These are phyloP conservation scores for Pegoplata infirma DNA, from an alignment of 2,888 invertebrate species.

Conservation along the genomic window DNA sequence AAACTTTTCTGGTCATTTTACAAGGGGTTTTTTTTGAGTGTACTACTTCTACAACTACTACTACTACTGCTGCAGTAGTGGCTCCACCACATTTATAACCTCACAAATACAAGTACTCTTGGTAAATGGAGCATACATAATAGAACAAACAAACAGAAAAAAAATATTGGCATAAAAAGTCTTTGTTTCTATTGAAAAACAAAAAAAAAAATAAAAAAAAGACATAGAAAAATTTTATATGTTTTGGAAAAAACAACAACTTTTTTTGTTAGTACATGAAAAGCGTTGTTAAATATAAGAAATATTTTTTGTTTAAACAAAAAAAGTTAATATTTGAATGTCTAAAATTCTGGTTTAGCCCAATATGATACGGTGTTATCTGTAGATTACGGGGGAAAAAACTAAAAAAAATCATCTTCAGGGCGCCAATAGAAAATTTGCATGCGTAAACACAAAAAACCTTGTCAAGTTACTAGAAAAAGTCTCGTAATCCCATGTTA, in stretches of 20 bases:
- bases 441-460: no score
- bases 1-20: no score
- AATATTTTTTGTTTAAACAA: background rate
- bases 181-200: slow-evolving; percentile 3
- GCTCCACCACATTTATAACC: background rate
- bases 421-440: no score
- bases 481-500: no score
- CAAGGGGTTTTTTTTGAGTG: no score
- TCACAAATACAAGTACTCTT: background rate
- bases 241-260: background rate
- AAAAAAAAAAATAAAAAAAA: background rate
- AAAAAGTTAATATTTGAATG: no score
- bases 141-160: background rate
- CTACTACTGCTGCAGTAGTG: background rate
- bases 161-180: slow-evolving; percentile 7
- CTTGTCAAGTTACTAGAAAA: no score
- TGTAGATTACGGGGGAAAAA: no score
- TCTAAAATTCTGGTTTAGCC: no score
- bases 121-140: background rate
- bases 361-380: no score
- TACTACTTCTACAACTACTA: no score
- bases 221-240: background rate
- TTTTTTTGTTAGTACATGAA: background rate
- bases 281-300: background rate
- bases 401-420: no score